Evolutionary conservation across 2,113 vertebrate species (phyloP).

Genomic region (Romanogobio albipinnatus): DNA sequence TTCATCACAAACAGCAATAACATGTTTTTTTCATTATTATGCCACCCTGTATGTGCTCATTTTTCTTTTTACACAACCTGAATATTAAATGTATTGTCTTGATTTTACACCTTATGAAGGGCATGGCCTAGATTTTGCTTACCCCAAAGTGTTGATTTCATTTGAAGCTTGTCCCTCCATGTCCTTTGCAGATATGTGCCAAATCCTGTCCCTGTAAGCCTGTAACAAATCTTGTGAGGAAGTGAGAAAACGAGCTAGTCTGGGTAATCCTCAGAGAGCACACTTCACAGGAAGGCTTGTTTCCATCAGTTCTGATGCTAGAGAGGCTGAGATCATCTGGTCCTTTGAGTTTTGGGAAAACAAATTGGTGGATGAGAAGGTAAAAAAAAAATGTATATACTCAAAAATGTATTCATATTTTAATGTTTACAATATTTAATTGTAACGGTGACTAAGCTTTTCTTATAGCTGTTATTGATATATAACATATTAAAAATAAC

Average conservation of each 20-base stretch:
- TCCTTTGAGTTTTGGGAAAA: constrained; percentile 35
- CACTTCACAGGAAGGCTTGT: constrained; percentile 66
- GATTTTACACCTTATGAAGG: background rate
- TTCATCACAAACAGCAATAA: background rate
- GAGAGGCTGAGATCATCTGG: constrained; percentile 65
- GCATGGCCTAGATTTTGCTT: constrained; percentile 14
- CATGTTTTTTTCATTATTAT: background rate
- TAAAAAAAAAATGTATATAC: no score
- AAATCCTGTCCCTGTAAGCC: constrained; percentile 51
- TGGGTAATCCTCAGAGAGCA: constrained; percentile 63
- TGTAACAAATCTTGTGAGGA: constrained; percentile 25
- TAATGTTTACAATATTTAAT: background rate
- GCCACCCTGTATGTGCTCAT: background rate
- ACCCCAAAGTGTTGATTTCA: constrained; percentile 72
- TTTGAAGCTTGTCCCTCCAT: constrained; percentile 62
- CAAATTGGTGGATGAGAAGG: background rate
- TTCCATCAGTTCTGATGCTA: constrained; percentile 65
- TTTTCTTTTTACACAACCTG: no score
- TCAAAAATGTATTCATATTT: background rate
- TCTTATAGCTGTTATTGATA: background rate
- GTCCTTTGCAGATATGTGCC: constrained; percentile 48
- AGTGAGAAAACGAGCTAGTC: constrained; percentile 60
- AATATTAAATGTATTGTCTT: background rate
- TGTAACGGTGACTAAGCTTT: background rate
- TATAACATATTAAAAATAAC: no score